Evolutionary conservation across 1,140 invertebrate genomes (phyloP), one percentile per base, ranked within the genome.

Genomic region (Tachypleus tridentatus): DNA sequence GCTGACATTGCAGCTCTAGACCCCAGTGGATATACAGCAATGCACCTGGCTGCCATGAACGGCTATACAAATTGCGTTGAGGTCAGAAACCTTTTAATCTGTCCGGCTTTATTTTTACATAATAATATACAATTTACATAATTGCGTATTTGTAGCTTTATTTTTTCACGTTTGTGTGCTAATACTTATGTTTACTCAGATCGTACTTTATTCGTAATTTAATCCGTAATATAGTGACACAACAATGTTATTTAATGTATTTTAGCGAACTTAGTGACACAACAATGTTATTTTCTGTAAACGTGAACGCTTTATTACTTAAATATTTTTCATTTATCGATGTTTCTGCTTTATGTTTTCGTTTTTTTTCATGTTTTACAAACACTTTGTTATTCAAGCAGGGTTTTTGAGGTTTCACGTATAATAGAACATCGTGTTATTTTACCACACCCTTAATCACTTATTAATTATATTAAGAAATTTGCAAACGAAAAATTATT

Each of bases 31-130:
- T 77, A 77, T 62, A 77, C 72, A 8, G 69, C 77, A 4, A 73
- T 77, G 47, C 77, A 78, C 59, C 58, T 77, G 10, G 73, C 77
- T 3, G 75, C 76, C 11, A 73, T 76, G 72, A 73, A 75, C 68
- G 77, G 77, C 2, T 74, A 78, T 67, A 72, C 75, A 8, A 70
- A 73, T 58, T 74, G 73, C 64, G 62, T 74, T 49, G 67, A 69
- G 9, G 67, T 69, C 63, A 57, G 61, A 5, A 54, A 8, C 53
- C 4, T 54, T 54, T 9, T 9, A n/a, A 9, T 9, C 8, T 54
- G n/a, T 8, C 53, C 8, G 53, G 8, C 8, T 54, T 54, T 54
- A 3, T 54, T 9, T 9, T 54, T 8, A 9, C 3, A 3, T 54
- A 8, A 54, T 8, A 54, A 54, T 9, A 54, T n/a, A 54, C 53